phyloP scores from a whole-genome alignment of 2,113 vertebrate genomes.

The Xenus cinereus region DNA sequence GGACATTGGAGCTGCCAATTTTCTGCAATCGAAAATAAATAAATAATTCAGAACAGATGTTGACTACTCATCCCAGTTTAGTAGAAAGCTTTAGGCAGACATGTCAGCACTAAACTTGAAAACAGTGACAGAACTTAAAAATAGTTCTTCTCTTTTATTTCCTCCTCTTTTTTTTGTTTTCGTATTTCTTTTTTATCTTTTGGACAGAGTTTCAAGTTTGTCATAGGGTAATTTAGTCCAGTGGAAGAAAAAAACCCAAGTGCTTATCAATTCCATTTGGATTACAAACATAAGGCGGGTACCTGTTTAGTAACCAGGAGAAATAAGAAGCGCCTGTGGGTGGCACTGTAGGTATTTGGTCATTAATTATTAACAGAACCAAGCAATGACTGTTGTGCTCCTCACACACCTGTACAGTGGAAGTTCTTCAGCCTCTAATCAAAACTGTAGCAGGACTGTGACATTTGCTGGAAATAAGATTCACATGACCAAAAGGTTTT shows the following conservation, averaged over 20 bases:
- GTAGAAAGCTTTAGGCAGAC: constrained; percentile 35
- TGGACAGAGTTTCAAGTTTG: neutral
- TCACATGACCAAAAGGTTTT: neutral
- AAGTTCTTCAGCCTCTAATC: neutral
- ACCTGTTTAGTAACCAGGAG: neutral
- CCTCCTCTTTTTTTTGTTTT: neutral
- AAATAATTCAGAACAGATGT: constrained; percentile 68
- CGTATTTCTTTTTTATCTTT: neutral
- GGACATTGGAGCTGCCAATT: constrained; percentile 61
- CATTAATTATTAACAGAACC: neutral
- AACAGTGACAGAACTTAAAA: constrained; percentile 10
- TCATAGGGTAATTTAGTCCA: neutral
- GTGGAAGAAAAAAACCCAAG: neutral
- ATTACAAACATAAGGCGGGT: neutral
- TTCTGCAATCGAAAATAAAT: constrained; percentile 57
- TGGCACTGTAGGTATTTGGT: constrained; percentile 22
- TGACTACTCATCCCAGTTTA: constrained; percentile 47
- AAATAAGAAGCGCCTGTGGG: neutral
- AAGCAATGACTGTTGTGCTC: neutral
- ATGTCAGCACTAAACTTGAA: constrained; percentile 33
- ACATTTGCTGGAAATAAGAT: neutral
- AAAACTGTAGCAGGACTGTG: neutral
- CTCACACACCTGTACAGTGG: neutral
- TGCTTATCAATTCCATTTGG: neutral
- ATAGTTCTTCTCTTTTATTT: neutral